Conservation (phyloP, 2,888 invertebrate genomes). For the Bimastos eiseni region DNA sequence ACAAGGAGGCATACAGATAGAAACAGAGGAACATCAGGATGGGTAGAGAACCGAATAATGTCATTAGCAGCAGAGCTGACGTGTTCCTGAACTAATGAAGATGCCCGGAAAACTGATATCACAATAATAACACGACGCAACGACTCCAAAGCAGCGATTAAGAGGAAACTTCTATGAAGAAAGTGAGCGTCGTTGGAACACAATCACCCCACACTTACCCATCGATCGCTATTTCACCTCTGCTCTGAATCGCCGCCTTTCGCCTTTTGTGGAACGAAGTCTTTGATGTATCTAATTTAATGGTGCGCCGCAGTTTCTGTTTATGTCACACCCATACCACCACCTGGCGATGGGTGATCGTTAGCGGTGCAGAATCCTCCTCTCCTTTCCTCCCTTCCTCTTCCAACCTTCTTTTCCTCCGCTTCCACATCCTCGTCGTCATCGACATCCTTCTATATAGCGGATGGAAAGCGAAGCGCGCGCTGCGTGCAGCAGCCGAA, state of each 20-base stretch:
- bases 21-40: background rate
- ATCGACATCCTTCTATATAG: too few relatives aligned
- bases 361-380: background rate
- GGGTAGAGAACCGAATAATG: background rate
- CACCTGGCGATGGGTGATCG: background rate
- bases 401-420: background rate
- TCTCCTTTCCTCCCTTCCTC: background rate
- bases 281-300: background rate
- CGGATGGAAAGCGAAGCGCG: background rate
- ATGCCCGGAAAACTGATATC: background rate
- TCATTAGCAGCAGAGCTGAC: background rate
- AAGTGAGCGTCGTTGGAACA: background rate
- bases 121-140: background rate
- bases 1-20: too few relatives aligned
- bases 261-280: background rate
- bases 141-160: background rate
- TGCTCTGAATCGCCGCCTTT: background rate
- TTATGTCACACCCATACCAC: background rate
- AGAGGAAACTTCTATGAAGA: background rate
- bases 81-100: background rate
- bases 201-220: background rate
- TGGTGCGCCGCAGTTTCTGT: background rate
- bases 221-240: background rate
- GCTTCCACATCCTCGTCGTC: background rate
- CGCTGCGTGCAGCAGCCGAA: conserved; percentile 4